These are phyloP conservation scores for Nyctibius grandis DNA, from an alignment of 2,797 vertebrate species.

Conservation along the genomic window DNA sequence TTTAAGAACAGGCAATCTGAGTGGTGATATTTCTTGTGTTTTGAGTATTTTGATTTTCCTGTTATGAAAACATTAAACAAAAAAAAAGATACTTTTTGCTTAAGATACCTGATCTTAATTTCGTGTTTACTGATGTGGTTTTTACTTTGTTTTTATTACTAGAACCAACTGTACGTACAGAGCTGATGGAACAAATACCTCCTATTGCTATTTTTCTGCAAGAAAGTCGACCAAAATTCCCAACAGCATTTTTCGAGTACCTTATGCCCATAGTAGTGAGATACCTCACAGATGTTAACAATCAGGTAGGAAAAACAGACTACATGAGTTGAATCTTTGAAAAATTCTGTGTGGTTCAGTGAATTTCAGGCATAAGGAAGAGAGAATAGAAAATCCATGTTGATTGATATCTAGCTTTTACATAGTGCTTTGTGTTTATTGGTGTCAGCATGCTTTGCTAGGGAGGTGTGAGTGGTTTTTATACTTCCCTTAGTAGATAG, in stretches of 20 bases:
- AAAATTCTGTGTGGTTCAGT: not conserved
- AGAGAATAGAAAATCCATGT: not conserved
- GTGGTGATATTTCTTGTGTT: not conserved
- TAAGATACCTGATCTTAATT: not conserved
- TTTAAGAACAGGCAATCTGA: not conserved
- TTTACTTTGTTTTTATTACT: not conserved
- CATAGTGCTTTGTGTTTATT: not conserved
- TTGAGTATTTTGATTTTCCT: not conserved
- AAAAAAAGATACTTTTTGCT: not conserved
- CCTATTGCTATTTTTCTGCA: conserved; percentile 89
- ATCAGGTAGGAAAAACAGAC: conserved; percentile 77
- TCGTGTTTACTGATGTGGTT: not conserved
- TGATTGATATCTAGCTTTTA: not conserved
- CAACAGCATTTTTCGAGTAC: conserved; percentile 84
- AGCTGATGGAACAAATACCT: conserved; percentile 92
- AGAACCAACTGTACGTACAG: conserved; percentile 89
- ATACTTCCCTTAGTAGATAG: not conserved
- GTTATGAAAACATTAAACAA: not conserved
- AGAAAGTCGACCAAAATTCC: conserved; percentile 86
- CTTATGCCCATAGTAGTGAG: conserved; percentile 85
- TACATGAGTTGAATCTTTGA: not conserved
- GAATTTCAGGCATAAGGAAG: not conserved
- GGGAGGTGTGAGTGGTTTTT: not conserved
- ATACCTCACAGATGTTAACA: conserved; percentile 88
- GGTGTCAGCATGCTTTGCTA: not conserved